Evolutionary conservation across 2,797 vertebrate species (phyloP).

Genomic region (Sebastolobus alascanus): DNA sequence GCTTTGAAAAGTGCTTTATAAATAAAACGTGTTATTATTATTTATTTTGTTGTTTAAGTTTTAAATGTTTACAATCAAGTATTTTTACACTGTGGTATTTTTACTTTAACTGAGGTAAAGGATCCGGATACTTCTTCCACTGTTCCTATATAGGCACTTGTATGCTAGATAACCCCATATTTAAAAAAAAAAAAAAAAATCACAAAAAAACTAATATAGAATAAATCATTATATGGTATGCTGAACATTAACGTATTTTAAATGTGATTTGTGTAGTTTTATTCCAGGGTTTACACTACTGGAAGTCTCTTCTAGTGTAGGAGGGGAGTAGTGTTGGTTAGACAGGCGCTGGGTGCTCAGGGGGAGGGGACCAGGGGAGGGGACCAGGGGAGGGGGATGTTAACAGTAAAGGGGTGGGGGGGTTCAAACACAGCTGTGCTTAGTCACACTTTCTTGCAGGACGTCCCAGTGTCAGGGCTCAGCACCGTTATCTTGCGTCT

Average conservation of each 20-base stretch:
- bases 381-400: slow-evolving; percentile 47
- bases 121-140: background rate
- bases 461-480: slow-evolving; percentile 60
- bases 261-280: background rate
- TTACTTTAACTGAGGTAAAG: background rate
- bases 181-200: too few species aligned
- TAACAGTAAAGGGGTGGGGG: slow-evolving; percentile 30
- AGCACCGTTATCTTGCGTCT: slow-evolving; percentile 45
- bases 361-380: slow-evolving; percentile 57
- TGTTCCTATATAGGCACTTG: background rate
- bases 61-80: background rate
- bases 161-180: too few species aligned
- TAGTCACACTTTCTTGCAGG: slow-evolving; percentile 66
- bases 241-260: background rate
- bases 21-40: too few species aligned
- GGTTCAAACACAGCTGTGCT: slow-evolving; percentile 79
- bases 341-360: slow-evolving; percentile 8
- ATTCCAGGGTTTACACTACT: background rate
- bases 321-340: slow-evolving; percentile 21
- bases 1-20: too few species aligned
- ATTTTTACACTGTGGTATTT: background rate
- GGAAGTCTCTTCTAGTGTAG: background rate
- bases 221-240: background rate
- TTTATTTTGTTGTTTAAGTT: too few species aligned
- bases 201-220: background rate